A percentile compares a stretch with the other conserved stretches of the same genome.
Conservation (phyloP, 2,797 vertebrate genomes). For the Syngnathus rostellatus region DNA sequence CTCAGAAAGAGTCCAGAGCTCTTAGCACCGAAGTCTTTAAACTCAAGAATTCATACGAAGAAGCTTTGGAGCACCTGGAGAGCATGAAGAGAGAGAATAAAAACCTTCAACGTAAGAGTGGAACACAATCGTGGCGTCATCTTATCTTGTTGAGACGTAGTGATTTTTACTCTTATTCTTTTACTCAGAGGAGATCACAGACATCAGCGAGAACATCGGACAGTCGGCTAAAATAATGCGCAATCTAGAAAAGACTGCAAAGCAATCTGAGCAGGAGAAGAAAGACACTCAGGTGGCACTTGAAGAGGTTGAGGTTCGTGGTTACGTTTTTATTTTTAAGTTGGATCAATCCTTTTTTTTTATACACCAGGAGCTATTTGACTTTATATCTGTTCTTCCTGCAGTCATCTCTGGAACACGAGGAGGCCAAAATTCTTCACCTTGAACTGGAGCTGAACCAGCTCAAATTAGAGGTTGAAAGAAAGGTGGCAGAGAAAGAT, state of each 20-base stretch:
- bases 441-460: constrained; percentile 82
- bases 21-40: constrained; percentile 79
- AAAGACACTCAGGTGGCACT: constrained; percentile 69
- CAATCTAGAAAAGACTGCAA: constrained; percentile 76
- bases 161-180: background rate
- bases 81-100: constrained; percentile 77
- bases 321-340: background rate
- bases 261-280: constrained; percentile 74
- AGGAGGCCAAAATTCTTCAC: constrained; percentile 81
- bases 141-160: background rate
- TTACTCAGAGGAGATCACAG: constrained; percentile 72
- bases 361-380: background rate
- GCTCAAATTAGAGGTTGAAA: constrained; percentile 78
- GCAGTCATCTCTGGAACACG: constrained; percentile 77
- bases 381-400: background rate
- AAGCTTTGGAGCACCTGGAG: constrained; percentile 76
- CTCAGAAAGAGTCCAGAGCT: constrained; percentile 75
- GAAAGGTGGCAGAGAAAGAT: constrained; percentile 78
- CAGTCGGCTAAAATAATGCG: constrained; percentile 65
- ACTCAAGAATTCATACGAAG: constrained; percentile 78
- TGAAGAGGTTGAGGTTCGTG: constrained; percentile 72
- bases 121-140: background rate
- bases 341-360: background rate
- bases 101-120: constrained; percentile 72
- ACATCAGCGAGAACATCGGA: constrained; percentile 70